phyloP scores from a whole-genome alignment of 2,888 invertebrate species.

The Leuctra nigra region DNA sequence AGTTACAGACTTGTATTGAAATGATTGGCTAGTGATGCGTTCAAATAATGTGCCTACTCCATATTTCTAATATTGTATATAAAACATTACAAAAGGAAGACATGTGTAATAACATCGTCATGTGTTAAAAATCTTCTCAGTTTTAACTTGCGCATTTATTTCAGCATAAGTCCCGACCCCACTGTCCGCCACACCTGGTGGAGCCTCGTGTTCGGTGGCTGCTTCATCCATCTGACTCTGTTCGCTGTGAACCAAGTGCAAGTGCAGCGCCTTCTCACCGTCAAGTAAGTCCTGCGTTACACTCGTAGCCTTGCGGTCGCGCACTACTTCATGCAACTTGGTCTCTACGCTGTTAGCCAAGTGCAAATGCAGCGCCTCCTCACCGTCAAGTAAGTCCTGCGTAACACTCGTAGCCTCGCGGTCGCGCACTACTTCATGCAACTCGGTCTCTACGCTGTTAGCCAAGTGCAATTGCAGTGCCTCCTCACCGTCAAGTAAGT shows the following conservation, averaged over 20 bases:
- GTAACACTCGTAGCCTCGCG: no score
- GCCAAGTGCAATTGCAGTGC: slow-evolving; percentile 67
- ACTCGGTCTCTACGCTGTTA: slow-evolving; percentile 76
- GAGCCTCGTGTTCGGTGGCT: slow-evolving; percentile 70
- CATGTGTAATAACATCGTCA: no score
- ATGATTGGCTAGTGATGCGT: no score
- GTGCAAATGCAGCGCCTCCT: slow-evolving; percentile 57
- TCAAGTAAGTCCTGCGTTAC: slow-evolving; percentile 39
- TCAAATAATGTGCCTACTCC: no score
- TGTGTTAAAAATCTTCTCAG: no score
- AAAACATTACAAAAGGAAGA: no score
- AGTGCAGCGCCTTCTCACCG: slow-evolving; percentile 46
- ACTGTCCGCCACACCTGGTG: slow-evolving; percentile 80
- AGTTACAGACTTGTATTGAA: no score
- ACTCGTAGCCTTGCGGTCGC: no score
- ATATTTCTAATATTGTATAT: no score
- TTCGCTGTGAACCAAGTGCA: slow-evolving; percentile 88
- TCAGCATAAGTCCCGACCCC: slow-evolving; percentile 68
- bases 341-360: slow-evolving; percentile 83
- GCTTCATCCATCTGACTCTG: slow-evolving; percentile 69
- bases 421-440: slow-evolving; percentile 72
- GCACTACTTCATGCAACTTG: slow-evolving; percentile 68
- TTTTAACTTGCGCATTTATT: no score
- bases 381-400: slow-evolving; percentile 41
- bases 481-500: slow-evolving; percentile 43